Base-by-base conservation (phyloP, 2,797 vertebrate genomes). In the Echeneis naucrates region DNA sequence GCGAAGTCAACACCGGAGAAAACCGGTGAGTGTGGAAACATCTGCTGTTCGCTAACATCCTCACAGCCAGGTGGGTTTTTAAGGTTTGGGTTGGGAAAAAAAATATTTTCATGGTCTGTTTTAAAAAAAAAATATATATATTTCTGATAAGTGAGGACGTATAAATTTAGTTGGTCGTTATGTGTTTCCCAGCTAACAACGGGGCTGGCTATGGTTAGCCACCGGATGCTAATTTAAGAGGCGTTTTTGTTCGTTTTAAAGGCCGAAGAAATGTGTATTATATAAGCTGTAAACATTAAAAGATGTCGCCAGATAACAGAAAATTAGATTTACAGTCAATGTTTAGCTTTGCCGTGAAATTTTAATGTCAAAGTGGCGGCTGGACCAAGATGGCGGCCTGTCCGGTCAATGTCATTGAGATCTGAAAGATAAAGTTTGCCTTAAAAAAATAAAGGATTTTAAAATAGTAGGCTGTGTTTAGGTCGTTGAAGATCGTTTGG, bases 21-120 rank as follows among this genome's bases (percentile, higher is more conserved):
- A 42, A 4, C 32, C 1, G 83, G 86, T 87, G 26, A 80, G 86
- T 64, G 4, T 57, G n/a, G n/a, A n/a, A 0, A 30, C 4, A 40
- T 35, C 45, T 8, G 12, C n/a, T 0, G 4, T 19, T 61, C 8
- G 45, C 11, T 23, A 57, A 14, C 17, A 1, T 5, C 3, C 8
- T 37, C n/a, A 8, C 13, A 1, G n/a, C n/a, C n/a, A n/a, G n/a
- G n/a, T n/a, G n/a, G n/a, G n/a, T n/a, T n/a, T n/a, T n/a, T n/a
- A n/a, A n/a, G n/a, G n/a, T n/a, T n/a, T n/a, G n/a, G n/a, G n/a
- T n/a, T n/a, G n/a, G n/a, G n/a, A n/a, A n/a, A n/a, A n/a, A n/a
- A n/a, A n/a, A n/a, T n/a, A n/a, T n/a, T n/a, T n/a, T n/a, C n/a
- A n/a, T n/a, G n/a, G n/a, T n/a, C n/a, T n/a, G n/a, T n/a, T n/a